Base-by-base conservation (phyloP, 2,888 invertebrate species). In the Hedychridium roseum region DNA sequence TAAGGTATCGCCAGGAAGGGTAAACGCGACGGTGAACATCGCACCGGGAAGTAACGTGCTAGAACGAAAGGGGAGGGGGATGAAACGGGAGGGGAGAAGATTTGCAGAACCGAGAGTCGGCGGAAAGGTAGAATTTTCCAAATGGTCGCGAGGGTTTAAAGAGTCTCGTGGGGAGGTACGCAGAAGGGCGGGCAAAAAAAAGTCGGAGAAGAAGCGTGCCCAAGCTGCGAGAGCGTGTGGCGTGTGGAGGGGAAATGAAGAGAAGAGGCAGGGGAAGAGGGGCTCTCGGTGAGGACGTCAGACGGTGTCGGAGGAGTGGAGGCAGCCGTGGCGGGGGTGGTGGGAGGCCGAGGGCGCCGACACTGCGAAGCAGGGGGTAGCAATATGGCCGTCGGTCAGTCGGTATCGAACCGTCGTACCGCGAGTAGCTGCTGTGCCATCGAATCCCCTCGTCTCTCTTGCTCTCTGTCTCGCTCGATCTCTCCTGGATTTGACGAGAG, bases 351-450 rank as follows among this genome's bases (percentile, higher is more conserved):
- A 43, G 54, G 54, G 59, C 60, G 57, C 54, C 54, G 63, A 60
- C 62, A 62, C 53, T 46, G 50, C 50, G 43, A 50, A 44, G 61
- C 63, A 62, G 64, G 66, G 70, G 73, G 64, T 64, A 60, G 69
- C 64, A 74, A 74, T 60, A 74, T 74, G 74, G 73, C 73, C 60
- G 73, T 57, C 68, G 56, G 66, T 72, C 63, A 74, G 73, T 74
- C 71, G 71, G 71, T 74, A 74, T 74, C 73, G 74, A 74, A 74
- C 73, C 74, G 70, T 52, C 67, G 66, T 47, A 54, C 51, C 47
- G 58, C 46, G 50, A 52, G 57, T 50, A 54, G 57, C 52, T 60
- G 36, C 31, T 50, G 49, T n/a, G n/a, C n/a, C n/a, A n/a, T n/a
- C n/a, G n/a, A n/a, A n/a, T n/a, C n/a, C n/a, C n/a, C n/a, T n/a